Evolutionary conservation across 1,140 invertebrate species (phyloP), one percentile per base, ranked within the genome.

Genomic region (Drosophila ohnishii): DNA sequence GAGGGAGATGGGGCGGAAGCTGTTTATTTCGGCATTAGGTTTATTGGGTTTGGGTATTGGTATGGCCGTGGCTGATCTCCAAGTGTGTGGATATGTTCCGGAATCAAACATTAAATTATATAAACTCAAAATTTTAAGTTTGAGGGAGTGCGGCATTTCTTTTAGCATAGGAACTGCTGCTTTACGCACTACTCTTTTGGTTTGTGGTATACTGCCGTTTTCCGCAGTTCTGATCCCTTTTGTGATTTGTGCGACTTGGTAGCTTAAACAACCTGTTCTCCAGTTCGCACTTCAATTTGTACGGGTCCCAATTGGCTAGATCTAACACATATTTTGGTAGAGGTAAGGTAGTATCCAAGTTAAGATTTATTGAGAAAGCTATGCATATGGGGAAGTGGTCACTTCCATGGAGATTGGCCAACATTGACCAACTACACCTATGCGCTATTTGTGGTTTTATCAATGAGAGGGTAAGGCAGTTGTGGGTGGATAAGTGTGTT

Each of bases 11-110:
- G 16, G 40, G 3, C 40, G n/a, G 16, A 16, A 42, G 40, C 40
- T 19, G 2, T 44, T 44, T 11, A 44, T 44, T 11, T 25, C 19
- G 1, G 25, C 13, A n/a, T 28, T 1, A n/a, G 39, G 16, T 37
- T 56, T 56, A 11, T 56, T 56, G 6, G 35, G 53, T 56, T 56
- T 22, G 5, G 19, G 6, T 13, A 45, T 45, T 3, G 44, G 44
- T 3, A 25, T 57, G 8, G 30, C 13, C 0, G 37, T 59, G 44
- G 34, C 64, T 51, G 56, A 59, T 44, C 39, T 22, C 28, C 35
- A 40, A 16, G 34, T 66, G 39, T 73, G 42, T 45, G 19, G 11
- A 2, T 45, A 45, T 13, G 5, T 25, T 7, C 11, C 11, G 5
- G 11, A 2, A 3, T 25, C 5, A 5, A 45, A 5, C 42, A 44